phyloP scores from a whole-genome alignment of 2,797 vertebrate species.

The Euthynnus affinis region DNA sequence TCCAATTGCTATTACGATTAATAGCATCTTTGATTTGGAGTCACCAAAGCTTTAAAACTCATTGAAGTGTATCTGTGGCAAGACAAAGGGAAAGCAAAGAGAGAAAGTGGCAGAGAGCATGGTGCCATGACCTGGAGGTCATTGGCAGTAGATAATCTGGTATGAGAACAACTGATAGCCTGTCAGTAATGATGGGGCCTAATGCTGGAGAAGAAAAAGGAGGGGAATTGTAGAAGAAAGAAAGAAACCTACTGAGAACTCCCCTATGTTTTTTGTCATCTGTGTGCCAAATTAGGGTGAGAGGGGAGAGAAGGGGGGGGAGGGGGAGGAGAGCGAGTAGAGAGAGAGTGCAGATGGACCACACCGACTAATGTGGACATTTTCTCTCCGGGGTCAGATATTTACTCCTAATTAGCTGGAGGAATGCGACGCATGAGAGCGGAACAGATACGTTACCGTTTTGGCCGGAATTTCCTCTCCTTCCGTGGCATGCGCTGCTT shows the following conservation, averaged over 20 bases:
- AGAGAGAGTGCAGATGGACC: constrained; percentile 87
- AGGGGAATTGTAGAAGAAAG: constrained; percentile 63
- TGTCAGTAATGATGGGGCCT: constrained; percentile 76
- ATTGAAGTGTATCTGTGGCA: constrained; percentile 60
- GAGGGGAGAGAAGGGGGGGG: constrained; percentile 36
- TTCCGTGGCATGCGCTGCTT: constrained; percentile 84
- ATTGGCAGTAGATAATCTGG: constrained; percentile 80
- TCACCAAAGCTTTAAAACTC: constrained; percentile 67
- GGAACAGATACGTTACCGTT: constrained; percentile 90
- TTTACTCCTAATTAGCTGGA: constrained; percentile 89
- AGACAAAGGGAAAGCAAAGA: constrained; percentile 73
- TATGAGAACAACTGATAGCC: constrained; percentile 80
- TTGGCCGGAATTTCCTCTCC: constrained; percentile 86
- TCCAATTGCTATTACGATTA: constrained; percentile 23
- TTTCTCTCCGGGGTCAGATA: constrained; percentile 88
- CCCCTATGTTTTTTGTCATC: constrained; percentile 84
- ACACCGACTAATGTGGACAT: constrained; percentile 85
- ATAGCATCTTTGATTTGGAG: constrained; percentile 69
- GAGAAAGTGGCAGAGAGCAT: constrained; percentile 75
- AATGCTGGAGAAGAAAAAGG: constrained; percentile 70
- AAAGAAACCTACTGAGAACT: constrained; percentile 75
- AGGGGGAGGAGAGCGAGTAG: constrained; percentile 53
- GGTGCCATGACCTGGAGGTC: constrained; percentile 74
- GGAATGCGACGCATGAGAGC: constrained; percentile 88
- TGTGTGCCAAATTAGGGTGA: constrained; percentile 79